Percentiles rank a stretch among this genome's conserved stretches.
Conservation (phyloP, 2,888 invertebrate genomes). For the Microctonus aethiopoides region DNA sequence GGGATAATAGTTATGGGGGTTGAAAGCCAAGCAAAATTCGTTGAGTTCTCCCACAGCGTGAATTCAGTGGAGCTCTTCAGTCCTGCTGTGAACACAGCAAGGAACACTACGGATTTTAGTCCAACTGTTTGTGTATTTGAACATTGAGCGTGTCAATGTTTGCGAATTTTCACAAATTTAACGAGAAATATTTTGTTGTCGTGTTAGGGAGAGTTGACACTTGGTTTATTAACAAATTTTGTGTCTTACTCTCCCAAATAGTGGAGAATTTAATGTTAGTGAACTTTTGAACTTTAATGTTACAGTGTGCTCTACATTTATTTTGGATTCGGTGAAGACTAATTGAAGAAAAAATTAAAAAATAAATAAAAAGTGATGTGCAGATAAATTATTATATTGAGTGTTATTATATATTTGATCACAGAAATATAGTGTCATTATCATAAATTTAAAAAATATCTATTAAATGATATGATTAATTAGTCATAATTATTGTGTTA, state of each 20-base stretch:
- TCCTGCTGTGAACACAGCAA: constrained; percentile 67
- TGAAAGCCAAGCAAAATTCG: constrained; percentile 42
- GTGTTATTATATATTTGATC: too few relatives aligned
- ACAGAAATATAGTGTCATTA: constrained; percentile 21
- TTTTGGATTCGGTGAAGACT: background rate
- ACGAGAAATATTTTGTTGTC: background rate
- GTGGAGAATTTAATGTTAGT: background rate
- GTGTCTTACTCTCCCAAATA: background rate
- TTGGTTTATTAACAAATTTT: constrained; percentile 18
- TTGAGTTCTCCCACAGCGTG: constrained; percentile 66
- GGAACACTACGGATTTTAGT: constrained; percentile 52
- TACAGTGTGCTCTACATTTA: background rate
- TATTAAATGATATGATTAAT: background rate
- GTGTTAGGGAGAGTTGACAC: constrained; percentile 1
- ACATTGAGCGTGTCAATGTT: constrained; percentile 1
- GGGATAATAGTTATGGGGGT: constrained; percentile 49
- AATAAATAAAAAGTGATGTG: background rate
- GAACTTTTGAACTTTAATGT: background rate
- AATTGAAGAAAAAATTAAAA: background rate
- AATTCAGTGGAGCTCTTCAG: constrained; percentile 58
- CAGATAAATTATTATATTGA: background rate
- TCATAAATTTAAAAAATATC: background rate
- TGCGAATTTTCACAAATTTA: background rate
- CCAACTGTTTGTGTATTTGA: constrained; percentile 33
- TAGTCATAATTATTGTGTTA: background rate